Percentiles rank a stretch among this genome's conserved stretches.
phyloP scores from a whole-genome alignment of 1,140 invertebrate genomes.

The Pemphigus obesinymphae region DNA sequence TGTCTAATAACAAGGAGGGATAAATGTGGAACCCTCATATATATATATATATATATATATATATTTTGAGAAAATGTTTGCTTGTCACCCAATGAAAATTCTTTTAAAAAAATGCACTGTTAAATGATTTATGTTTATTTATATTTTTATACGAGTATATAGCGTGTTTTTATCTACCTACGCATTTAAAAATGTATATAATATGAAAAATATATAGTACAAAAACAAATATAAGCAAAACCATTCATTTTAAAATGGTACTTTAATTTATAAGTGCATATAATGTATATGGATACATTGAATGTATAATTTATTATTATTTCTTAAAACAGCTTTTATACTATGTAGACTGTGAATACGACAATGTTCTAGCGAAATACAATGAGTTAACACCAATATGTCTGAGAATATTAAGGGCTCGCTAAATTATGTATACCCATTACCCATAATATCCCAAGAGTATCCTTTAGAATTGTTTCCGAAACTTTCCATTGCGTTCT shows the following conservation, averaged over 20 bases:
- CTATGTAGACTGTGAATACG: background rate
- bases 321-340: background rate
- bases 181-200: too few relatives aligned
- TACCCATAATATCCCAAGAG: background rate
- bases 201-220: too few relatives aligned
- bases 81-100: too few relatives aligned
- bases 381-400: conserved; percentile 18
- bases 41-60: too few relatives aligned
- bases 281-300: background rate
- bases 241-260: background rate
- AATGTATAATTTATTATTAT: background rate
- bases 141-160: too few relatives aligned
- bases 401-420: conserved; percentile 4
- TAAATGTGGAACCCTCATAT: too few relatives aligned
- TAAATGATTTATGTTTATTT: too few relatives aligned
- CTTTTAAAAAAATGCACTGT: too few relatives aligned
- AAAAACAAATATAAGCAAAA: background rate
- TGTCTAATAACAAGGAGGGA: too few relatives aligned
- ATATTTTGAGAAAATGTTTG: too few relatives aligned
- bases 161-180: too few relatives aligned
- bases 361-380: background rate
- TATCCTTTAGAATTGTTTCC: background rate
- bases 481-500: background rate
- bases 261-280: background rate
- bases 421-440: conserved; percentile 14